These are phyloP conservation scores for Acanthurus lineatus DNA, from an alignment of 2,797 vertebrate species.

Conservation along the genomic window DNA sequence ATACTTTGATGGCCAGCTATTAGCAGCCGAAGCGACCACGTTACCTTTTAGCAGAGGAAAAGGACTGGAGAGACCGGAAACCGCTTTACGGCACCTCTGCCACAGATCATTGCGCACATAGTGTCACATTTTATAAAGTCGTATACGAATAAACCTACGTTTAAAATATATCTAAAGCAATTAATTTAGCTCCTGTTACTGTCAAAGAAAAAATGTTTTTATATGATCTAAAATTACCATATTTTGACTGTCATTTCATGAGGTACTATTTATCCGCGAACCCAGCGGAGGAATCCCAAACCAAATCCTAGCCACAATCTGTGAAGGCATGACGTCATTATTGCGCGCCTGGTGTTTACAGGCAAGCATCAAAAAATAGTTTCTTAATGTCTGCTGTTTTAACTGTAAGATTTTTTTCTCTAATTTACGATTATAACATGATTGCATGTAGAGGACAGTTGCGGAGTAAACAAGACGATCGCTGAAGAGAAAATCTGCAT, in stretches of 20 bases:
- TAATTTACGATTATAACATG: not conserved
- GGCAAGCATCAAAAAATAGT: not conserved
- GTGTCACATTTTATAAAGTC: not conserved
- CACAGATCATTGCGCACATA: constrained; percentile 68
- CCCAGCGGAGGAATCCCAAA: constrained; percentile 62
- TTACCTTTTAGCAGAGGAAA: constrained; percentile 87
- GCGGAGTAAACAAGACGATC: fast-evolving
- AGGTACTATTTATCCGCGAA: constrained; percentile 51
- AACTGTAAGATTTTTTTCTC: fast-evolving
- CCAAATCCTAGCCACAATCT: fast-evolving
- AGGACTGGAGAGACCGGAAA: constrained; percentile 82
- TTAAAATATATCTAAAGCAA: too few species aligned
- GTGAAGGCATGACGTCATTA: constrained; percentile 40
- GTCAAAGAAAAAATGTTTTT: too few species aligned
- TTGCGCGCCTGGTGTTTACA: constrained; percentile 75
- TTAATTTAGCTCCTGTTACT: too few species aligned
- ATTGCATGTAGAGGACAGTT: fast-evolving
- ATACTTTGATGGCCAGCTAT: constrained; percentile 26
- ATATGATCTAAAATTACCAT: fast-evolving
- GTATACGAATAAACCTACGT: too few species aligned
- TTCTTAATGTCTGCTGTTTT: not conserved
- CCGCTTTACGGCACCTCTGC: constrained; percentile 64
- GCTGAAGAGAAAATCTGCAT: not conserved
- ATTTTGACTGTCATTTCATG: not conserved
- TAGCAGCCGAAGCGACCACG: constrained; percentile 79